phyloP scores from a whole-genome alignment of 2,113 vertebrate genomes.

The Laticauda colubrina region DNA sequence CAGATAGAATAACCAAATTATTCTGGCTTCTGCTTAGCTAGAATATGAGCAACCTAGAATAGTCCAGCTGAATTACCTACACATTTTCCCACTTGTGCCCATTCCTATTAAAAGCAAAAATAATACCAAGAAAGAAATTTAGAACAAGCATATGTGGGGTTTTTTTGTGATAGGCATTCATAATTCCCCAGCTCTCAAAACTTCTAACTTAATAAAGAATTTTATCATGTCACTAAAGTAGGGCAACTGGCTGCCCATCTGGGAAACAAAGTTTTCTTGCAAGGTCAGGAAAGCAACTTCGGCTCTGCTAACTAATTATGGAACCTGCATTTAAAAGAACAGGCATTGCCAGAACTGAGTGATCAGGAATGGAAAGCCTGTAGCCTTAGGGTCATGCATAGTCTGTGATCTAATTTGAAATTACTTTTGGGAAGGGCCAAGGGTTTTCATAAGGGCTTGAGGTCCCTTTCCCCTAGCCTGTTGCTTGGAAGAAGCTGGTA shows the following conservation, averaged over 20 bases:
- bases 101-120: background rate
- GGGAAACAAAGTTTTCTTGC: constrained; percentile 9
- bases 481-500: background rate
- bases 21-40: background rate
- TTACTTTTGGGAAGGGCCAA: background rate
- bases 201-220: background rate
- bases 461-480: background rate
- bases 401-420: background rate
- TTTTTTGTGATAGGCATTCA: background rate
- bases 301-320: background rate
- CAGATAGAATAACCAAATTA: background rate
- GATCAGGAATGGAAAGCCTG: background rate
- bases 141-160: background rate
- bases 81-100: background rate
- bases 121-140: constrained; percentile 1
- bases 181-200: background rate
- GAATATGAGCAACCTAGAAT: background rate
- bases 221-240: constrained; percentile 28
- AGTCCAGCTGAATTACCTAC: background rate
- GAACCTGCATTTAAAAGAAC: constrained; percentile 6
- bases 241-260: background rate
- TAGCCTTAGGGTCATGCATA: background rate
- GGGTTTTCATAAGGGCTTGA: background rate
- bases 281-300: constrained; percentile 3
- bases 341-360: background rate